These are phyloP conservation scores for Gambusia affinis DNA, from an alignment of 2,113 vertebrate genomes.

Conservation along the genomic window DNA sequence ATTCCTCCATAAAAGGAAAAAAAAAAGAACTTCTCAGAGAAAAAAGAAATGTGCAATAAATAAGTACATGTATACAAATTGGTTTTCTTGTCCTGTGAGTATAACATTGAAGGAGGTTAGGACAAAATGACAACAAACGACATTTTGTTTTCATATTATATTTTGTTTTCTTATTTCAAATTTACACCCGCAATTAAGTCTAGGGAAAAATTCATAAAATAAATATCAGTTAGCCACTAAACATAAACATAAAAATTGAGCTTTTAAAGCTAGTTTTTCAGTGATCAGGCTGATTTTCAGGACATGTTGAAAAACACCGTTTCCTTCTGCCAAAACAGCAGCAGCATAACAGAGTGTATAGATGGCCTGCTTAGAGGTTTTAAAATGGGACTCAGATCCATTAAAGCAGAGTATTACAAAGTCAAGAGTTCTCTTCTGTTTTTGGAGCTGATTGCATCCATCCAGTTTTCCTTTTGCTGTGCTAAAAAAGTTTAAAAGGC, in stretches of 20 bases:
- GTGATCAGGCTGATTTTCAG: neutral
- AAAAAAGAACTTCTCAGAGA: no score
- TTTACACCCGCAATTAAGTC: no score
- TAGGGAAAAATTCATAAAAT: neutral
- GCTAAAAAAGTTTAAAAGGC: neutral
- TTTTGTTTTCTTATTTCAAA: no score
- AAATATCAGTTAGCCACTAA: neutral
- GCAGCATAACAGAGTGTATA: neutral
- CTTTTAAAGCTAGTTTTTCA: neutral
- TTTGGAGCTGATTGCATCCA: neutral
- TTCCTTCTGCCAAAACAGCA: neutral
- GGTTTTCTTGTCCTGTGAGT: neutral
- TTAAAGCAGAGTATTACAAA: neutral
- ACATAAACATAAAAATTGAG: no score
- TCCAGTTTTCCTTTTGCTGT: neutral
- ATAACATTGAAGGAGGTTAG: neutral
- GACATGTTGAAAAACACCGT: no score
- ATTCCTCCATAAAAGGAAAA: neutral
- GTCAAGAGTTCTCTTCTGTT: neutral
- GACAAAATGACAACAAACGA: neutral
- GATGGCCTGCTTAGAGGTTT: neutral
- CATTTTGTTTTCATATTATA: no score
- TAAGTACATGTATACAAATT: neutral
- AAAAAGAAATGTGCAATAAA: neutral
- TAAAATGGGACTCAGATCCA: neutral